phyloP scores from a whole-genome alignment of 2,113 vertebrate species.

The Tetraodon nigroviridis region DNA sequence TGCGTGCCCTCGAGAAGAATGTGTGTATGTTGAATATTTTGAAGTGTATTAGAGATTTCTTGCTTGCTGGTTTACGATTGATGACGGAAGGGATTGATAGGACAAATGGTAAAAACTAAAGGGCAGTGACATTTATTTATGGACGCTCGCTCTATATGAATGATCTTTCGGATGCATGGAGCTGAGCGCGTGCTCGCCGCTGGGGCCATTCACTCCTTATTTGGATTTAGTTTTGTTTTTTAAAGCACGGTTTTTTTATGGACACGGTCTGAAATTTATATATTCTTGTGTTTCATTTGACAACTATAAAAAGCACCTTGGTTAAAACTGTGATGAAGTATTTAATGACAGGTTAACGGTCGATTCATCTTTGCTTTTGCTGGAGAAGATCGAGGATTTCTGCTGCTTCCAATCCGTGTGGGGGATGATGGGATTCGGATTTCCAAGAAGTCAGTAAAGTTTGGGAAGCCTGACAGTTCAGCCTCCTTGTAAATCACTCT shows the following conservation, averaged over 20 bases:
- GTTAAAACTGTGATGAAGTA: not conserved
- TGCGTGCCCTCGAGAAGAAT: constrained; percentile 78
- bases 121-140: constrained; percentile 49
- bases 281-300: not conserved
- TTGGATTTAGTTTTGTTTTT: not conserved
- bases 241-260: not conserved
- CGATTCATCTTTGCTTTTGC: constrained; percentile 14
- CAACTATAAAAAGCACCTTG: not conserved
- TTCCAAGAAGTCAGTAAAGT: constrained; percentile 52
- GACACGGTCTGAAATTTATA: not conserved
- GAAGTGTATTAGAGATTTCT: constrained; percentile 1
- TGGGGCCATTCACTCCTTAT: constrained; percentile 72
- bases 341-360: constrained; percentile 1
- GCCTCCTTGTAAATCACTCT: constrained; percentile 96
- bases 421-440: constrained; percentile 48
- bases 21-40: constrained; percentile 69
- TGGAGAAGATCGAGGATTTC: not conserved
- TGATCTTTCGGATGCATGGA: constrained; percentile 73
- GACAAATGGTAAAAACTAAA: constrained; percentile 34
- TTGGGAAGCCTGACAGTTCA: constrained; percentile 91
- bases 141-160: constrained; percentile 71
- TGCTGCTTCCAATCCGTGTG: constrained; percentile 32
- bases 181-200: constrained; percentile 63
- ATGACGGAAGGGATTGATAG: constrained; percentile 24
- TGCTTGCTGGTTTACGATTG: not conserved